These are phyloP conservation scores for Zootermopsis nevadensis DNA, from an alignment of 2,888 invertebrate species.

Conservation along the genomic window DNA sequence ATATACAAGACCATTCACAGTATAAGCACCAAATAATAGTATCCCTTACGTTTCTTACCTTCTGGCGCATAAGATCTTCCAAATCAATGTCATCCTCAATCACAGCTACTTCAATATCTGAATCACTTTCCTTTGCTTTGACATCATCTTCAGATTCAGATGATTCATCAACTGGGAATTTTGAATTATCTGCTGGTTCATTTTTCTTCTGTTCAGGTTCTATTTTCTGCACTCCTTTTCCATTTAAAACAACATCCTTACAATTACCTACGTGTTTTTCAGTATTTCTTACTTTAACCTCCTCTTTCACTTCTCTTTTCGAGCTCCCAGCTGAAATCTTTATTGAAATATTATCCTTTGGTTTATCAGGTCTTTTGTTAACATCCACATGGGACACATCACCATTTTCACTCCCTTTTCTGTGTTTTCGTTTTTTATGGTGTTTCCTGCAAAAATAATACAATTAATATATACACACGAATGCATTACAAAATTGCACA, in stretches of 20 bases:
- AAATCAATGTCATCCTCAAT: conserved; percentile 88
- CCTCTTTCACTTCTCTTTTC: conserved; percentile 62
- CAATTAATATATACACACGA: too few relatives aligned
- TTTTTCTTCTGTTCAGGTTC: not conserved
- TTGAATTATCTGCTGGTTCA: conserved; percentile 3
- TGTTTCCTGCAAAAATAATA: conserved; percentile 60
- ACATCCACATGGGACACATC: conserved; percentile 55
- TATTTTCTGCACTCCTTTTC: not conserved
- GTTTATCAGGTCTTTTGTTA: conserved; percentile 54
- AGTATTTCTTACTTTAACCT: conserved; percentile 11
- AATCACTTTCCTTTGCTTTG: conserved; percentile 66
- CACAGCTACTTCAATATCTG: conserved; percentile 75
- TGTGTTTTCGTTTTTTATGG: conserved; percentile 74
- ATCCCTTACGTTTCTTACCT: conserved; percentile 67
- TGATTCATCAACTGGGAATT: conserved; percentile 42
- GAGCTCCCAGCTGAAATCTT: conserved; percentile 47
- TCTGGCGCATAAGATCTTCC: conserved; percentile 90
- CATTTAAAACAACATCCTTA: conserved; percentile 21
- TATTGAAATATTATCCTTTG: conserved; percentile 49
- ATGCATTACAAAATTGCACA: too few relatives aligned
- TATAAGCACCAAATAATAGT: conserved; percentile 44
- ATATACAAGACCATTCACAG: not conserved
- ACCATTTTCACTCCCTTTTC: conserved; percentile 64
- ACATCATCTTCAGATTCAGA: conserved; percentile 51
- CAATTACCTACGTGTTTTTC: not conserved